phyloP scores from a whole-genome alignment of 2,888 invertebrate genomes.

The Eupithecia abbreviata region DNA sequence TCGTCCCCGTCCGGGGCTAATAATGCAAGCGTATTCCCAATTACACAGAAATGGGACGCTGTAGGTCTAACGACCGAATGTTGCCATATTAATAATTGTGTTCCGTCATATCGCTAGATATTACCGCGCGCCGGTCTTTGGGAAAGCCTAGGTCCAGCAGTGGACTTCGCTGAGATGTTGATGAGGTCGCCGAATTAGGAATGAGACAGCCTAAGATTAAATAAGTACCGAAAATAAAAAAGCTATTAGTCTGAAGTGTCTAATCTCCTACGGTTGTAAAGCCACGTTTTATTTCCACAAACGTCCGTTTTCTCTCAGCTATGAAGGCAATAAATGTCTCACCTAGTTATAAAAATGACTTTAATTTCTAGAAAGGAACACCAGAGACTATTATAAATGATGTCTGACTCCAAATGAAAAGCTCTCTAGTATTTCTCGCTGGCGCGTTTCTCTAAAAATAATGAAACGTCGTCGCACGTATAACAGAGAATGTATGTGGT shows the following conservation, averaged over 20 bases:
- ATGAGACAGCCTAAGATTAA: background rate
- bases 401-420: slow-evolving; percentile 29
- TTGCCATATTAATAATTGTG: background rate
- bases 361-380: slow-evolving; percentile 29
- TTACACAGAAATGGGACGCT: slow-evolving; percentile 28
- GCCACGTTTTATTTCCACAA: background rate
- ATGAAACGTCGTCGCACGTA: slow-evolving; percentile 35
- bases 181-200: background rate
- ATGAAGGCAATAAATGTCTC: slow-evolving; percentile 18
- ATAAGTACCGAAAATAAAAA: background rate
- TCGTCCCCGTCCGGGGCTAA: slow-evolving; percentile 21
- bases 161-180: background rate
- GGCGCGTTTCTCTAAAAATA: slow-evolving; percentile 36
- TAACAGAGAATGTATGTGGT: slow-evolving; percentile 37
- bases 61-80: slow-evolving; percentile 6
- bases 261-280: background rate
- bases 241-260: background rate
- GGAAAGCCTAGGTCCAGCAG: background rate
- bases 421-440: slow-evolving; percentile 17
- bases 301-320: slow-evolving; percentile 12
- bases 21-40: slow-evolving; percentile 34
- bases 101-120: background rate
- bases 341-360: slow-evolving; percentile 16
- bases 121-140: background rate
- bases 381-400: slow-evolving; percentile 24